Evolutionary conservation across 2,888 invertebrate species (phyloP), one percentile per base, ranked within the genome.

Genomic region (Pantelozetes paolii): DNA sequence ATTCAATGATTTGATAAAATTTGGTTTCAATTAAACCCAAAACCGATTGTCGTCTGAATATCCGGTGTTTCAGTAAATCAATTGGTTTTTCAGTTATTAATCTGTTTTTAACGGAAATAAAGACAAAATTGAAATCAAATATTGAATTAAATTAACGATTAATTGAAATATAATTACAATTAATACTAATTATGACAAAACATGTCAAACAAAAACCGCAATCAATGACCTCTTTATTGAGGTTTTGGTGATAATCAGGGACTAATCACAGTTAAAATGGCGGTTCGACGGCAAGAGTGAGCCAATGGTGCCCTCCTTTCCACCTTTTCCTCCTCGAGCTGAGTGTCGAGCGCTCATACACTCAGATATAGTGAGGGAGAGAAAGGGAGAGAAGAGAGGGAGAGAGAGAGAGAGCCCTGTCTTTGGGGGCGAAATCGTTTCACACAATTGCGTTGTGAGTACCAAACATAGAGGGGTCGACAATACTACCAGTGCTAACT

Each of bases 191-290:
- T 48, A 26, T 9, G 54, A 54, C 26, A 54, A 48, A 48, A 1
- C 20, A 5, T 20, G 48, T n/a, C n/a, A 36, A 32, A 1, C 59
- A n/a, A 32, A 59, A 18, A 18, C 28, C 32, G 30, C 48, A n/a
- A 2, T 48, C n/a, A 48, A 15, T 48, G 30, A 32, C n/a, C 30
- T 59, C 28, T 32, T 32, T n/a, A 9, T 5, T 30, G n/a, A 18
- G 59, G 28, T 59, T 30, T 32, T 59, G 59, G 18, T 26, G 32
- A 32, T 28, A 32, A 59, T 59, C 30, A 32, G 30, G 8, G 32
- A 28, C 59, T 59, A 59, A 59, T 59, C 59, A 59, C 28, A 59
- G 59, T 59, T 59, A 59, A 59, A 59, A 59, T 59, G 59, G 59
- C 59, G 59, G 59, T 57, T 9, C 54, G 18, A 36, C 36, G 30